Evolutionary conservation across 2,888 invertebrate species (phyloP).

Genomic region (Strigamia transsilvanica): DNA sequence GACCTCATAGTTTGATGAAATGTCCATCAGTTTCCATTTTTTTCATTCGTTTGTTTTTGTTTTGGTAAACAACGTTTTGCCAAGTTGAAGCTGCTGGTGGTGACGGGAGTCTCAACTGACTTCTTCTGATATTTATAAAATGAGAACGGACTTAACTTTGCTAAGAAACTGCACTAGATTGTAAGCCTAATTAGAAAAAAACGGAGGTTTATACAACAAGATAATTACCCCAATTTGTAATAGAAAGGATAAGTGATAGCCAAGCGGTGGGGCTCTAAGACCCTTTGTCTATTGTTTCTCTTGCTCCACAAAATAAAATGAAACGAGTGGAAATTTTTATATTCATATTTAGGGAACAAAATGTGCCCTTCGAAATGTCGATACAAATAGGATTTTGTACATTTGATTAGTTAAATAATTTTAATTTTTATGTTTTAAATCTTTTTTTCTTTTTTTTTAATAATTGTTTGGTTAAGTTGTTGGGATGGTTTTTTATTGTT

Average conservation of each 20-base stretch:
- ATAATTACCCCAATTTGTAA: conserved; percentile 28
- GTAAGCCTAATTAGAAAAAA: conserved; percentile 30
- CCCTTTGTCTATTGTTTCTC: conserved; percentile 41
- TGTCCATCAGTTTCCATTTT: conserved; percentile 39
- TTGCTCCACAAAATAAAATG: conserved; percentile 2
- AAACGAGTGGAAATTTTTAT: conserved; percentile 36
- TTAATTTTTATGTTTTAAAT: background rate
- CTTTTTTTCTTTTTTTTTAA: background rate
- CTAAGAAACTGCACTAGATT: conserved; percentile 36
- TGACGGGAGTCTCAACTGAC: background rate
- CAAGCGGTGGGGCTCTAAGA: conserved; percentile 37
- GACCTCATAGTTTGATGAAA: conserved; percentile 18
- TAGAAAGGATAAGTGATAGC: conserved; percentile 32
- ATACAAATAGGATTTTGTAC: conserved; percentile 37
- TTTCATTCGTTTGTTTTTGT: background rate
- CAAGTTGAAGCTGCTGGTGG: conserved; percentile 28
- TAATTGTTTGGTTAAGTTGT: conserved; percentile 34
- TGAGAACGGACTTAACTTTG: conserved; percentile 46
- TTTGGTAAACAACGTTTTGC: background rate
- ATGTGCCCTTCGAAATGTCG: conserved; percentile 40
- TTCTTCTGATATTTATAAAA: conserved; percentile 27
- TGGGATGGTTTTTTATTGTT: conserved; percentile 35
- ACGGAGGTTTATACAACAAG: conserved; percentile 20
- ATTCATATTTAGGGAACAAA: conserved; percentile 23
- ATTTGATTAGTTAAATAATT: conserved; percentile 36